These are phyloP conservation scores for Sebastiscus albofasciatus DNA, from an alignment of 2,797 vertebrate species.

Conservation along the genomic window DNA sequence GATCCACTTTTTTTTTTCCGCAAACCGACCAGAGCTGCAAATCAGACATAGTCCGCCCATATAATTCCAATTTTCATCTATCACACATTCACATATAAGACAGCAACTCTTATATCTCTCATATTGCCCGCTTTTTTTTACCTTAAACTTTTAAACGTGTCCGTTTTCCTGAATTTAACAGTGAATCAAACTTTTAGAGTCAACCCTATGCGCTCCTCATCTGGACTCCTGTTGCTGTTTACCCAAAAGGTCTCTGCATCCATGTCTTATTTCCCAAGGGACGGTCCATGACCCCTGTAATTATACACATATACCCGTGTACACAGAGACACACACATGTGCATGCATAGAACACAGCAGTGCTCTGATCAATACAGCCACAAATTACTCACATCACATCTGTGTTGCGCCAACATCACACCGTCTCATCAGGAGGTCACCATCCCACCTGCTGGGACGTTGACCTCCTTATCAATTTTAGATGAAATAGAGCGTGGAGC, in stretches of 20 bases:
- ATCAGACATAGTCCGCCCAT: slow-evolving; percentile 42
- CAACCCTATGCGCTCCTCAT: background rate
- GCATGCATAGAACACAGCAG: slow-evolving; percentile 20
- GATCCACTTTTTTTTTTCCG: slow-evolving; percentile 17
- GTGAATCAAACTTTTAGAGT: slow-evolving; percentile 14
- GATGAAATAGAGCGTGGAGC: slow-evolving; percentile 52
- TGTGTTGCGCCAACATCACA: slow-evolving; percentile 4
- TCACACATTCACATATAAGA: slow-evolving; percentile 44
- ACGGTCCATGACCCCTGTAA: slow-evolving; percentile 51
- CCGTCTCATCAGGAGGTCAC: slow-evolving; percentile 41
- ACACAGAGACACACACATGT: slow-evolving; percentile 25
- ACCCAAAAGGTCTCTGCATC: slow-evolving; percentile 41
- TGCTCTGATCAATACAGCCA: slow-evolving; percentile 59
- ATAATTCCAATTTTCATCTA: slow-evolving; percentile 62
- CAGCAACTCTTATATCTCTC: slow-evolving; percentile 38
- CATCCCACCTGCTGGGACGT: slow-evolving; percentile 51
- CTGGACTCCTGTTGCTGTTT: slow-evolving; percentile 50
- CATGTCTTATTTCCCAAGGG: slow-evolving; percentile 70
- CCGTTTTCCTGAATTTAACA: background rate
- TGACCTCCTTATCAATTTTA: slow-evolving; percentile 53
- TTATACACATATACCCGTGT: slow-evolving; percentile 44
- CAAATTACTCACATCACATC: slow-evolving; percentile 43
- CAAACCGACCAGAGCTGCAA: slow-evolving; percentile 41
- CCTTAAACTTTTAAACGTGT: slow-evolving; percentile 21
- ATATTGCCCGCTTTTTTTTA: slow-evolving; percentile 28